Evolutionary conservation across 2,797 vertebrate species (phyloP).

Genomic region (Sternotherus odoratus): DNA sequence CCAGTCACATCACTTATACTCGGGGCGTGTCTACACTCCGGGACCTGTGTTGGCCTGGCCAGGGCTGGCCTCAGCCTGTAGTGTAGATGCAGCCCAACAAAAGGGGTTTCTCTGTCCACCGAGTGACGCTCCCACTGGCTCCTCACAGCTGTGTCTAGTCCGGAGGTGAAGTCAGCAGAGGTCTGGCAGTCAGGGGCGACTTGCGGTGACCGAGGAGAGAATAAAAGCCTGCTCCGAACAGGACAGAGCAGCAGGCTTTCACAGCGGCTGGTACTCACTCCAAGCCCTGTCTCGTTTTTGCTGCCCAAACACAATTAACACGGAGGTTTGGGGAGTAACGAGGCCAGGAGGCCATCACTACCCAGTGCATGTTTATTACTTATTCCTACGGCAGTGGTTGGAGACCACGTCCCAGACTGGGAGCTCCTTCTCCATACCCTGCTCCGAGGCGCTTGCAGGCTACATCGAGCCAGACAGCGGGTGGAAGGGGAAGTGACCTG

Average conservation of each 20-base stretch:
- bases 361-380: background rate
- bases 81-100: background rate
- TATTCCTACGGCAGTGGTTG: background rate
- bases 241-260: background rate
- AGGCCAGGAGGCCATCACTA: background rate
- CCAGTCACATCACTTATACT: background rate
- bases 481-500: background rate
- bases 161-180: background rate
- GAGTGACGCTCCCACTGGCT: no score
- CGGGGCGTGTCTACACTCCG: no score
- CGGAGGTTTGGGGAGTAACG: background rate
- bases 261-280: no score
- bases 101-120: background rate
- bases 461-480: background rate
- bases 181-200: no score
- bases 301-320: background rate
- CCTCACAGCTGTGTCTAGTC: background rate
- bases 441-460: background rate
- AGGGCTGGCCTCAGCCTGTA: no score
- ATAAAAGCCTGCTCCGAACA: background rate
- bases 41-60: background rate
- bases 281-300: background rate
- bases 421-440: background rate
- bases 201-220: background rate
- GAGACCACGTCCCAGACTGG: background rate